A percentile compares a stretch with the other conserved stretches of the same genome.
Conservation (phyloP, 2,113 vertebrate species). For the Petroica traversi region DNA sequence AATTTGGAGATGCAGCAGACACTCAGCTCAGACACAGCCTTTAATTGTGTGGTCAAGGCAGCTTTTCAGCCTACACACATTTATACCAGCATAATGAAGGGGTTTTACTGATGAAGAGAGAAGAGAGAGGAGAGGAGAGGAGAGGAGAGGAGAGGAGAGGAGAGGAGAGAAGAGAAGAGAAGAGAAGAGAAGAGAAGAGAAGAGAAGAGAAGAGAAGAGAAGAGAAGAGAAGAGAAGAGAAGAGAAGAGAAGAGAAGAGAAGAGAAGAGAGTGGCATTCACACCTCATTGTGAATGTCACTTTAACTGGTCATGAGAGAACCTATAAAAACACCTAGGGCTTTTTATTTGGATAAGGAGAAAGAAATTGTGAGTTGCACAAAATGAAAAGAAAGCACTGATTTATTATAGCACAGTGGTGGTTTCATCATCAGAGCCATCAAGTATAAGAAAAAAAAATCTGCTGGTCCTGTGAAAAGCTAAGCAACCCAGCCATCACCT, state of each 20-base stretch:
- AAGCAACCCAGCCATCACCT: not conserved
- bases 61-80: not conserved
- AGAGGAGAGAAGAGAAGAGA: not conserved
- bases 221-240: not conserved
- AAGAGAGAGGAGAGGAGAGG: not conserved
- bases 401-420: fast-evolving
- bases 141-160: too few species aligned
- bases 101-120: not conserved
- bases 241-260: not conserved
- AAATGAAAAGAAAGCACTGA: not conserved
- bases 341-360: not conserved
- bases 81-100: not conserved
- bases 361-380: not conserved
- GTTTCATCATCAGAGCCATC: not conserved
- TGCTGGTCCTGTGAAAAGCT: not conserved
- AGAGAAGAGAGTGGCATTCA: not conserved
- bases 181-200: not conserved
- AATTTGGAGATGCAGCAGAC: not conserved
- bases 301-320: not conserved
- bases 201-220: not conserved
- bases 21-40: not conserved
- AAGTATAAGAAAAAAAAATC: not conserved
- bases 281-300: not conserved
- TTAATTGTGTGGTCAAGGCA: not conserved
- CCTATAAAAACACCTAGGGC: not conserved